phyloP scores from a whole-genome alignment of 2,797 vertebrate genomes.

The Muscicapa comitata region DNA sequence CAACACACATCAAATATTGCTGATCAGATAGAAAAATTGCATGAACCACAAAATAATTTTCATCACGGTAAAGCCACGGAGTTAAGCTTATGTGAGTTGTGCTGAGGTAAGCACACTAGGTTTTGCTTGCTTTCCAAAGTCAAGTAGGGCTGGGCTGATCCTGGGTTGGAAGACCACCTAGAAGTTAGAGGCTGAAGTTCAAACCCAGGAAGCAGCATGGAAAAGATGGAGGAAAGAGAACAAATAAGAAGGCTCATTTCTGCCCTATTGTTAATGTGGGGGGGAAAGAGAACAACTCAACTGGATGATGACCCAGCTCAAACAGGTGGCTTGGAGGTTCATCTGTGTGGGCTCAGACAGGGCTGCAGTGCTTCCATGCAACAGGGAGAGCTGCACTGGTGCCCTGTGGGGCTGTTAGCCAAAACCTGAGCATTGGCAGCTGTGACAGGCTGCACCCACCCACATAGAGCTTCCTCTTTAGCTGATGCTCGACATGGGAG shows the following conservation, averaged over 20 bases:
- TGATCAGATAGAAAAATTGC: not conserved
- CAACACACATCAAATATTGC: not conserved
- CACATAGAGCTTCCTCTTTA: not conserved
- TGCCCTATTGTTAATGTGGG: fast-evolving
- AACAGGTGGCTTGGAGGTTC: not conserved
- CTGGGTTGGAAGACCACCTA: not conserved
- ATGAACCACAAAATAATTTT: not conserved
- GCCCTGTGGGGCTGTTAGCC: not conserved
- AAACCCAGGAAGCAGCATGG: not conserved
- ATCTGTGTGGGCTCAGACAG: not conserved
- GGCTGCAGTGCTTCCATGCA: not conserved
- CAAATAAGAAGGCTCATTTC: not conserved
- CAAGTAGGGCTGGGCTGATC: not conserved
- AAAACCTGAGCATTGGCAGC: not conserved
- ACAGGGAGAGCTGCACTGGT: not conserved
- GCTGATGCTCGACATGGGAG: fast-evolving
- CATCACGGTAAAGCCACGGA: not conserved
- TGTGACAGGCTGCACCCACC: not conserved
- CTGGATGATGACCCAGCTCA: not conserved
- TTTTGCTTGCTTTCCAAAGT: not conserved
- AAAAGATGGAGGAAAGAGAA: not conserved
- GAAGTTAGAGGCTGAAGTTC: not conserved
- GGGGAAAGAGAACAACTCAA: not conserved
- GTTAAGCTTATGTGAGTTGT: not conserved
- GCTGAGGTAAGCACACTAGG: not conserved